phyloP scores from a whole-genome alignment of 2,113 vertebrate species.

The Oncorhynchus masou region DNA sequence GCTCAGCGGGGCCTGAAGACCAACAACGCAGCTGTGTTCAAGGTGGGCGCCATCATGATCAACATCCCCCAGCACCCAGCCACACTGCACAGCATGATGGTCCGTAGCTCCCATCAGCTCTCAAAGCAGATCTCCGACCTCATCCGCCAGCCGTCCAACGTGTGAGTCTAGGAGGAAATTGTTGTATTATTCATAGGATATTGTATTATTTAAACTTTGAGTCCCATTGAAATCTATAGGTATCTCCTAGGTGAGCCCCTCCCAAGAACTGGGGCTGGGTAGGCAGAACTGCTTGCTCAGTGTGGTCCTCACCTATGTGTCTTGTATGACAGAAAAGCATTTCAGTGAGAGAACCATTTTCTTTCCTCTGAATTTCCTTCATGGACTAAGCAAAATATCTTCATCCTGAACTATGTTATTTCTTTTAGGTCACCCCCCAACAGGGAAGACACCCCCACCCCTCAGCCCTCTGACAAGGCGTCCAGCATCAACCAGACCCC shows the following conservation, averaged over 20 bases:
- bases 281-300: too few species aligned
- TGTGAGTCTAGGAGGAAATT: constrained; percentile 69
- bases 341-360: too few species aligned
- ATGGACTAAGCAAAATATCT: too few species aligned
- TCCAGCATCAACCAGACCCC: constrained; percentile 95
- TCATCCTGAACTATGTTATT: not conserved
- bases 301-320: too few species aligned
- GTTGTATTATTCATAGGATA: not conserved
- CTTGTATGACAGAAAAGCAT: too few species aligned
- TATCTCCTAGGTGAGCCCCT: too few species aligned
- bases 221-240: too few species aligned
- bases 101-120: constrained; percentile 97
- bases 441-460: constrained; percentile 88
- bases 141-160: constrained; percentile 90
- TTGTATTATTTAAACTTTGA: not conserved
- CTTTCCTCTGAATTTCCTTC: too few species aligned
- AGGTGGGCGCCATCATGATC: constrained; percentile 95
- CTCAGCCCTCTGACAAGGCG: constrained; percentile 87
- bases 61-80: constrained; percentile 98
- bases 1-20: constrained; percentile 93
- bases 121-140: constrained; percentile 99
- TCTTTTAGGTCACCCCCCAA: constrained; percentile 78
- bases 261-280: too few species aligned
- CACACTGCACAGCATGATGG: constrained; percentile 98
- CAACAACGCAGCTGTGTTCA: constrained; percentile 93